Evolutionary conservation across 2,888 invertebrate species (phyloP).

Genomic region (Protodeltote pygarga): DNA sequence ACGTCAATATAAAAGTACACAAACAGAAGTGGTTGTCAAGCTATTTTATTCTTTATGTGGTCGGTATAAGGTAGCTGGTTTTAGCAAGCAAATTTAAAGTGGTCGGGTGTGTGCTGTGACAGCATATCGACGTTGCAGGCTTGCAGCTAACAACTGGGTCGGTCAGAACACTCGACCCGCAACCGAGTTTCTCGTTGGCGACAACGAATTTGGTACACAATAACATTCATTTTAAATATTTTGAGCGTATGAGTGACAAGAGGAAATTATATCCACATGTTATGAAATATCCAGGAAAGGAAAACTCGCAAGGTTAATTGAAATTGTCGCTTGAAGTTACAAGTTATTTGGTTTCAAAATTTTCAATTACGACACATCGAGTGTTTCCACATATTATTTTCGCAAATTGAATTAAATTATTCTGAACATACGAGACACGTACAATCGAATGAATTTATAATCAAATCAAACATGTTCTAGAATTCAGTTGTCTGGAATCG

Average conservation of each 20-base stretch:
- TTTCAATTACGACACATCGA: constrained; percentile 10
- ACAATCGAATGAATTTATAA: constrained; percentile 5
- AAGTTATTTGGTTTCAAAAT: constrained; percentile 18
- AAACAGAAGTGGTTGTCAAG: constrained; percentile 41
- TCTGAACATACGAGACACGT: constrained; percentile 1
- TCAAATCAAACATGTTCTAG: constrained; percentile 11
- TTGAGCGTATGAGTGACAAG: constrained; percentile 43
- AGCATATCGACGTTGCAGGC: constrained; percentile 68
- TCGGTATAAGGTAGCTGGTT: constrained; percentile 48
- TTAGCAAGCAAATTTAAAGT: constrained; percentile 45
- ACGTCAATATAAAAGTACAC: constrained; percentile 53
- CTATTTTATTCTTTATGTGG: constrained; percentile 53
- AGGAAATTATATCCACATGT: constrained; percentile 40
- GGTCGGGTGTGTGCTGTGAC: constrained; percentile 57
- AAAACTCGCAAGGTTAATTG: constrained; percentile 35
- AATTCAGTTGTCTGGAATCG: constrained; percentile 11
- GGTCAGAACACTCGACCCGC: constrained; percentile 73
- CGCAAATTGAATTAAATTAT: constrained; percentile 15
- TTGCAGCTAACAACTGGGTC: constrained; percentile 71
- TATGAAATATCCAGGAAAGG: constrained; percentile 21
- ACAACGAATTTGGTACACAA: constrained; percentile 57
- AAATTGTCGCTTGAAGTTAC: constrained; percentile 27
- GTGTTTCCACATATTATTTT: constrained; percentile 12
- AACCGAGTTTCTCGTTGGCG: constrained; percentile 57
- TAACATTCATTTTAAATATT: constrained; percentile 53